Percentiles rank a stretch among this genome's conserved stretches.
These are phyloP conservation scores for Halictus ligatus DNA, from an alignment of 2,888 invertebrate genomes.

Conservation along the genomic window DNA sequence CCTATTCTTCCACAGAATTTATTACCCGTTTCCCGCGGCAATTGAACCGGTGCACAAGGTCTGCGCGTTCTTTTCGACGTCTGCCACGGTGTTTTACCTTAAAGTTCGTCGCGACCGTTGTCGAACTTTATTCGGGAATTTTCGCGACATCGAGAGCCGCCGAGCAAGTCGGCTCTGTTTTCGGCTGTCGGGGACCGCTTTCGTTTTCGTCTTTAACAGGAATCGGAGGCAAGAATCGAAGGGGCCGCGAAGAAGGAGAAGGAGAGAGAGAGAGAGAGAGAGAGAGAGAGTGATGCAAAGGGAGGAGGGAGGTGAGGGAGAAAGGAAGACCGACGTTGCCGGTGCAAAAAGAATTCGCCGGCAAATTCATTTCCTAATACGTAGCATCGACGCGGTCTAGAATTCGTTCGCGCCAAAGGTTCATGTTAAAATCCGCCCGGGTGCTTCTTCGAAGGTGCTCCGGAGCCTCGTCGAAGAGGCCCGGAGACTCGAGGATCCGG, in stretches of 20 bases:
- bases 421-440: conserved; percentile 75
- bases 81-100: neutral
- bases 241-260: neutral
- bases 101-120: neutral
- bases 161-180: neutral
- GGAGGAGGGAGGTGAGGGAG: neutral
- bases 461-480: conserved; percentile 17
- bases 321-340: conserved; percentile 7
- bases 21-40: neutral
- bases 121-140: neutral
- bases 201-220: conserved; percentile 43
- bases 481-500: conserved; percentile 12
- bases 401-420: conserved; percentile 80
- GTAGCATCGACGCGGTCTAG: conserved; percentile 74
- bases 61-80: neutral
- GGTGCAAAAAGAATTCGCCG: conserved; percentile 69
- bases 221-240: conserved; percentile 29
- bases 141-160: conserved; percentile 11
- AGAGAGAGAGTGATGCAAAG: neutral
- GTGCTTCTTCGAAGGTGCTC: conserved; percentile 34
- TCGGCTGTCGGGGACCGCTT: conserved; percentile 11
- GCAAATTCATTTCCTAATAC: conserved; percentile 80
- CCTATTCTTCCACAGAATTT: neutral
- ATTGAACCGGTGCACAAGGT: neutral
- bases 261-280: neutral